Percentiles rank a stretch among this genome's conserved stretches.
Conservation (phyloP, 92 coral and sea anemone species). For the Palythoa grandis region DNA sequence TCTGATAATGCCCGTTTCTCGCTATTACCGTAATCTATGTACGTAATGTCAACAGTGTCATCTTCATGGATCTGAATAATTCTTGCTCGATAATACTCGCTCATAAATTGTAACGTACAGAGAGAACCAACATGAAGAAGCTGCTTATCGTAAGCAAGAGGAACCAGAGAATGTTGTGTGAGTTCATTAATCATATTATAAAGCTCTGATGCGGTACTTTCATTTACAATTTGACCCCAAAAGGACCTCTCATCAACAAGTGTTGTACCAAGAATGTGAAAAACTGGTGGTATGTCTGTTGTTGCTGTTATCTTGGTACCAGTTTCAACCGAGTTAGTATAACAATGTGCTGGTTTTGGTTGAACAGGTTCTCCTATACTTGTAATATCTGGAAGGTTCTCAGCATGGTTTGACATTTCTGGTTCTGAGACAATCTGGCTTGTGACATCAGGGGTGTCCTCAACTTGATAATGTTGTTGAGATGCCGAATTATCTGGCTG, state of each 20-base stretch:
- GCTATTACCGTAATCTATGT: constrained; percentile 59
- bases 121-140: constrained; percentile 3
- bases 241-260: constrained; percentile 41
- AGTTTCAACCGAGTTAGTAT: constrained; percentile 2
- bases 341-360: not conserved
- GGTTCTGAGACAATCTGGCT: constrained; percentile 1
- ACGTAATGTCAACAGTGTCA: constrained; percentile 29
- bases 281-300: not conserved
- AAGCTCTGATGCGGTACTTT: constrained; percentile 21
- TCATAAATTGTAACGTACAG: constrained; percentile 29
- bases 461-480: not conserved
- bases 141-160: not conserved
- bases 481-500: not conserved
- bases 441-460: constrained; percentile 15
- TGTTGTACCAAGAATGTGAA: constrained; percentile 43
- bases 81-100: constrained; percentile 48
- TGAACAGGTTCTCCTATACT: not conserved
- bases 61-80: constrained; percentile 17
- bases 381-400: constrained; percentile 8
- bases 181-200: constrained; percentile 36
- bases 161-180: constrained; percentile 25
- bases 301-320: not conserved
- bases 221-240: constrained; percentile 53
- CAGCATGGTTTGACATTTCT: not conserved
- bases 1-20: constrained; percentile 33